Conservation (phyloP, 1,140 invertebrate genomes). For the Drosophila rhopaloa region DNA sequence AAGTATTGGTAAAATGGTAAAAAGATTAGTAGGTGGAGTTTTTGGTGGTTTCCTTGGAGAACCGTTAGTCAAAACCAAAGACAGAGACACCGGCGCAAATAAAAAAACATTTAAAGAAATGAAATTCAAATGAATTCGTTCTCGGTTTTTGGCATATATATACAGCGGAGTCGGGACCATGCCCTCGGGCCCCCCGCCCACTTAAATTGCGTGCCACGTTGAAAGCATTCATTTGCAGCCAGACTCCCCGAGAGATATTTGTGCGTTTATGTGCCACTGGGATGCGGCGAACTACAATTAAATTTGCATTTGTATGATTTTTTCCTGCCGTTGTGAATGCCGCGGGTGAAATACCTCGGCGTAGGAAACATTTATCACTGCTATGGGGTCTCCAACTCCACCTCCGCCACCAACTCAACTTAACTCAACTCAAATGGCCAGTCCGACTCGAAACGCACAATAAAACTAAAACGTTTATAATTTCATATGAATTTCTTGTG, state of each 20-base stretch:
- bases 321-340: conserved; percentile 42
- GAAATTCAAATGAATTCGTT: conserved; percentile 80
- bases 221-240: conserved; percentile 75
- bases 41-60: conserved; percentile 1
- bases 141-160: conserved; percentile 22
- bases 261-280: conserved; percentile 60
- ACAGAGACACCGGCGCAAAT: conserved; percentile 19
- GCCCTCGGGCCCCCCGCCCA: conserved; percentile 74
- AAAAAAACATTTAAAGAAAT: conserved; percentile 72
- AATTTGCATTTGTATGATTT: conserved; percentile 84
- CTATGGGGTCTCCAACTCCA: conserved; percentile 44
- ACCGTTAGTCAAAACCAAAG: conserved; percentile 59
- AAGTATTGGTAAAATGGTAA: conserved; percentile 33
- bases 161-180: conserved; percentile 20
- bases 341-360: conserved; percentile 80
- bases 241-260: conserved; percentile 39
- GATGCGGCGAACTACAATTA: conserved; percentile 78
- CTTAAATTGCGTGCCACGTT: conserved; percentile 84
- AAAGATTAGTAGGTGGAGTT: conserved; percentile 16
- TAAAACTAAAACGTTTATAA: conserved; percentile 83
- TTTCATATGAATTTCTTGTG: conserved; percentile 80
- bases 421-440: conserved; percentile 7
- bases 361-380: conserved; percentile 85
- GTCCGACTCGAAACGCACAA: conserved; percentile 61
- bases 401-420: conserved; percentile 27